Evolutionary conservation across 2,797 vertebrate species (phyloP).

Genomic region (Micropoecilia bifurca): DNA sequence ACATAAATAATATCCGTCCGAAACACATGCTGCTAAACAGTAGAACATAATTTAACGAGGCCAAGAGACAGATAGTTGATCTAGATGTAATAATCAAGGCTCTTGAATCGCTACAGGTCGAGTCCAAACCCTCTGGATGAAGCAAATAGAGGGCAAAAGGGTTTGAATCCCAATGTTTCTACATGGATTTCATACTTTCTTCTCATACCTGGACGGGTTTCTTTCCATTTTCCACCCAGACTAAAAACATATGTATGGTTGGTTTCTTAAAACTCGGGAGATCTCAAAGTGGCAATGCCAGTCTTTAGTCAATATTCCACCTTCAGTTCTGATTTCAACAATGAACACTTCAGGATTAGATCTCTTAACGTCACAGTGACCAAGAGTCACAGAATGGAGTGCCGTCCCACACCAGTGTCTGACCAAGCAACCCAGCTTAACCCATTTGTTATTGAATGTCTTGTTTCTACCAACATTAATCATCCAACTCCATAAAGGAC

Average conservation of each 20-base stretch:
- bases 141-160: too few relatives aligned
- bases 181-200: not conserved
- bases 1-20: too few relatives aligned
- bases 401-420: not conserved
- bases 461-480: not conserved
- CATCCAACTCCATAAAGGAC: not conserved
- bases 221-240: not conserved
- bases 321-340: too few relatives aligned
- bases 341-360: not conserved
- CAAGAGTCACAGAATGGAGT: not conserved
- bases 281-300: not conserved
- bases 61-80: too few relatives aligned
- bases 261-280: not conserved
- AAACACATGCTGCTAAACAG: too few relatives aligned
- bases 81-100: too few relatives aligned
- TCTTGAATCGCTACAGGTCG: too few relatives aligned
- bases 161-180: not conserved
- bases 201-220: not conserved
- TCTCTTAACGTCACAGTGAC: not conserved
- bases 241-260: not conserved
- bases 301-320: too few relatives aligned
- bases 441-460: not conserved
- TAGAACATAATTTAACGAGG: too few relatives aligned
- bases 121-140: too few relatives aligned
- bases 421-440: not conserved